A percentile compares a stretch with the other conserved stretches of the same genome.
These are phyloP conservation scores for Tragopan temminckii DNA, from an alignment of 2,797 vertebrate genomes.

Conservation along the genomic window DNA sequence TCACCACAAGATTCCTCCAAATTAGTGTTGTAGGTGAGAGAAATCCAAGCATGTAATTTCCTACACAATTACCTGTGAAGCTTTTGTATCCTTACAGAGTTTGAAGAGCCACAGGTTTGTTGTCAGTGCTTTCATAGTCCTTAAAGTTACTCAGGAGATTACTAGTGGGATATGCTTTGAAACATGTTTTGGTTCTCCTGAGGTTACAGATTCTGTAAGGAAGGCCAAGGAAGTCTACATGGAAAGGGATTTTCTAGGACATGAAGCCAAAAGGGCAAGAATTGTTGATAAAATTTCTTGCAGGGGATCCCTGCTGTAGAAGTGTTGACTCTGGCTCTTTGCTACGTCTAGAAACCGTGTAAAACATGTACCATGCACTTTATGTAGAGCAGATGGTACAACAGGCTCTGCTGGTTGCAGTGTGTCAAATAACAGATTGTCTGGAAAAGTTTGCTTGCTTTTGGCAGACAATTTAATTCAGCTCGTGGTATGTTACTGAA, in stretches of 20 bases:
- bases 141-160: background rate
- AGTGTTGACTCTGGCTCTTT: constrained; percentile 25
- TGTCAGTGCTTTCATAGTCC: background rate
- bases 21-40: background rate
- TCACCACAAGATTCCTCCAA: background rate
- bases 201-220: background rate
- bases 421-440: constrained; percentile 78
- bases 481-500: background rate
- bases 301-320: constrained; percentile 19
- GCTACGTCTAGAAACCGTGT: constrained; percentile 53
- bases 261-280: background rate
- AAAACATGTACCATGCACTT: constrained; percentile 27
- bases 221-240: background rate
- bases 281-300: background rate
- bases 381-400: constrained; percentile 68
- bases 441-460: constrained; percentile 70
- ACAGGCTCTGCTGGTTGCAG: constrained; percentile 63
- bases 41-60: background rate
- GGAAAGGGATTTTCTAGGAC: background rate
- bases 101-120: background rate
- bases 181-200: background rate
- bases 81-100: background rate
- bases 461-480: constrained; percentile 65
- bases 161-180: background rate
- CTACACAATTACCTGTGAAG: background rate